These are phyloP conservation scores for Corythaeola cristata DNA, from an alignment of 2,113 vertebrate genomes.

Conservation along the genomic window DNA sequence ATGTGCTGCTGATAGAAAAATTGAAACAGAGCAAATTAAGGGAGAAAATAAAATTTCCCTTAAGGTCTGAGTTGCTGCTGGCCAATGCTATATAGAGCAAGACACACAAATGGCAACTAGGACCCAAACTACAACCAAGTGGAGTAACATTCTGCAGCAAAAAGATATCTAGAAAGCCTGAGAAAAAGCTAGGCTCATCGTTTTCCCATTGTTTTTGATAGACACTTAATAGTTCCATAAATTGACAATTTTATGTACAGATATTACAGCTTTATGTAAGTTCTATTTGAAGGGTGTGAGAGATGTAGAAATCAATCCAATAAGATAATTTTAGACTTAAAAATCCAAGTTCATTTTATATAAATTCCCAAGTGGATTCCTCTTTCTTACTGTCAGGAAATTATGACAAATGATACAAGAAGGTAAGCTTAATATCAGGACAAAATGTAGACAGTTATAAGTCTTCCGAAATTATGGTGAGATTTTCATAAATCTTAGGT, in stretches of 20 bases:
- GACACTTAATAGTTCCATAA: neutral
- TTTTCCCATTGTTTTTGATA: neutral
- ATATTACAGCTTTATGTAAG: neutral
- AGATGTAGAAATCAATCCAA: neutral
- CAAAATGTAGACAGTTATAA: neutral
- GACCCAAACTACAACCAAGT: neutral
- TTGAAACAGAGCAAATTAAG: neutral
- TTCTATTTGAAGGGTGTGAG: neutral
- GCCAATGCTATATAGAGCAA: neutral
- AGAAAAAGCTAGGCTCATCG: neutral
- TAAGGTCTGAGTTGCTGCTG: neutral
- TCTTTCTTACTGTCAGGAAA: neutral
- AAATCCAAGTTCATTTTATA: neutral
- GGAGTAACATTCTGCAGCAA: neutral
- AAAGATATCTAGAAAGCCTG: neutral
- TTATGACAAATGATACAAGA: neutral
- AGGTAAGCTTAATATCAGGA: neutral
- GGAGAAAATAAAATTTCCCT: neutral
- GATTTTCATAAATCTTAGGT: neutral
- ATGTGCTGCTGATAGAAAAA: neutral
- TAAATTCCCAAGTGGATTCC: neutral
- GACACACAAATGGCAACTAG: neutral
- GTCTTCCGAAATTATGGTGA: neutral
- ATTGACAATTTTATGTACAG: neutral
- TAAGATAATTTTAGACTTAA: neutral